A percentile compares a stretch with the other conserved stretches of the same genome.
These are phyloP conservation scores for Aptenodytes forsteri DNA, from an alignment of 2,113 vertebrate species.

Conservation along the genomic window DNA sequence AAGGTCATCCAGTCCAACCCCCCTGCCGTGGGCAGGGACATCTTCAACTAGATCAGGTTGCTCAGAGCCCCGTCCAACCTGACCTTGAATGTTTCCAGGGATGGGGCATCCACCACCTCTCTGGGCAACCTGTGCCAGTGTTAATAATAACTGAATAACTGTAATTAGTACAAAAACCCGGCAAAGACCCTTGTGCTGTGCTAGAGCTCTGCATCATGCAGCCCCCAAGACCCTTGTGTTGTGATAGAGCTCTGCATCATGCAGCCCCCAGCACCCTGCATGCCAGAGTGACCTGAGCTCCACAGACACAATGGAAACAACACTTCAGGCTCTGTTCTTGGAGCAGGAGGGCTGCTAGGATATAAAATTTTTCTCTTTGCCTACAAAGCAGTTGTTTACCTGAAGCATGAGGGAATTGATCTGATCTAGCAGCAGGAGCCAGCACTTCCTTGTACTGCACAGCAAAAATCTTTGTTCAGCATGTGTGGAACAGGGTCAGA, in stretches of 20 bases:
- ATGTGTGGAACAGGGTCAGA: background rate
- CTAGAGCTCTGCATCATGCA: background rate
- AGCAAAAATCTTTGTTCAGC: background rate
- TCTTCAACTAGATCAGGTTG: no score
- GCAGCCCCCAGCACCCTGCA: background rate
- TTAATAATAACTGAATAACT: no score
- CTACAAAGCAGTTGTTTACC: background rate
- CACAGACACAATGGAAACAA: background rate
- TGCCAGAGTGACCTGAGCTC: background rate
- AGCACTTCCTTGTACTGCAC: background rate
- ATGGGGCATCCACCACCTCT: no score
- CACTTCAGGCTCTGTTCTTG: background rate
- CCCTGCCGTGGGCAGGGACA: no score
- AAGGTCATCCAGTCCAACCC: no score
- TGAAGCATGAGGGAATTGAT: background rate
- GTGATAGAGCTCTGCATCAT: background rate
- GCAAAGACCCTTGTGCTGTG: background rate
- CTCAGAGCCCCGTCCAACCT: no score
- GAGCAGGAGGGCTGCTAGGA: background rate
- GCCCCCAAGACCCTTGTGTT: background rate
- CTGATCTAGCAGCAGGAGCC: background rate
- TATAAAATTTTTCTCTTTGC: background rate
- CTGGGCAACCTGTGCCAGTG: no score
- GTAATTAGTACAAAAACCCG: background rate
- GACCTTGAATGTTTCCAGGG: no score